Evolutionary conservation across 2,797 vertebrate genomes (phyloP), one percentile per base, ranked within the genome.

Genomic region (Enteromius viviparus): DNA sequence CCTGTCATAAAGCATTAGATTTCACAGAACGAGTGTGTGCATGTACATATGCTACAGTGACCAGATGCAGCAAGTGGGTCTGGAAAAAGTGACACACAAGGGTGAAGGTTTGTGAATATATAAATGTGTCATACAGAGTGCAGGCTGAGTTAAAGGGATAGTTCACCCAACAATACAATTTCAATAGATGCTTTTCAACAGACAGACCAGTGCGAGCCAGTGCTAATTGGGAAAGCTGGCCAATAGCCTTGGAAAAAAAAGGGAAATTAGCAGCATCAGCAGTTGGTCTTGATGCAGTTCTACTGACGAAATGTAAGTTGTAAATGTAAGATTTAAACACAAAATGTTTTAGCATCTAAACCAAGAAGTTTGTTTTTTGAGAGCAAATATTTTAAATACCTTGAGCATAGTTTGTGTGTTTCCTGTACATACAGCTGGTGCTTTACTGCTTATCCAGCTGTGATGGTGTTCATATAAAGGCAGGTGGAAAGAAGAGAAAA

Each of bases 401-500:
- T 26, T 15, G n/a, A 65, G 15, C 1, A 37, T 51, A 10, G 71
- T 77, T 34, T 77, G 26, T 51, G 29, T 68, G 74, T 69, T 51
- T 69, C 72, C 19, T 77, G 42, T 58, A 49, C 9, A 77, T 81
- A 74, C 47, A 81, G 45, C 80, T 72, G 83, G 80, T 87, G 80
- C 51, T 76, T 49, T 66, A 23, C 53, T 68, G 21, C 60, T 60
- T 66, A 60, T 37, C 51, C 53, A 80, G 72, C 77, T 68, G 68
- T 60, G 42, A 11, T 47, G 81, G 60, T 62, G 49, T 82, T 79
- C 55, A 71, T 77, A 72, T 65, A 78, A 68, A 34, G 17, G 51
- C 81, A 87, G 66, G 84, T 87, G 77, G 47, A 66, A 82, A 76
- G 70, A 51, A 40, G 37, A 70, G 37, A 83, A 83, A 72, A 62